A percentile compares a stretch with the other conserved stretches of the same genome.
Evolutionary conservation across 2,113 vertebrate genomes (phyloP).

Genomic region (Panthera tigris): DNA sequence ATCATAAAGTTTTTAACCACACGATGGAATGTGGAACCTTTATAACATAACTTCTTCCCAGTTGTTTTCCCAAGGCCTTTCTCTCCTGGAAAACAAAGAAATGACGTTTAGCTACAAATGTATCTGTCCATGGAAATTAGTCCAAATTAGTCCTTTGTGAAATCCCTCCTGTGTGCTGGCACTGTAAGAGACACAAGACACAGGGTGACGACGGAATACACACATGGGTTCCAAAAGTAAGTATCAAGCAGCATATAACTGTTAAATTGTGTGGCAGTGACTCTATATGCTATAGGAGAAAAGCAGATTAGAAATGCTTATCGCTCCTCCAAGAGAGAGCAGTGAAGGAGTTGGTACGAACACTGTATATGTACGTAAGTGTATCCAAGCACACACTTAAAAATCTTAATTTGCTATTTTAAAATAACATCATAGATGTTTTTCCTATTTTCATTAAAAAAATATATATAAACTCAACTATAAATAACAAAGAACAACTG

Average conservation of each 20-base stretch:
- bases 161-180: background rate
- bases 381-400: background rate
- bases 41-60: slow-evolving; percentile 97
- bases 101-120: slow-evolving; percentile 49
- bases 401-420: background rate
- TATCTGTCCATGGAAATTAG: background rate
- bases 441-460: background rate
- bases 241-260: background rate
- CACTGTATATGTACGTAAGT: background rate
- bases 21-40: slow-evolving; percentile 98
- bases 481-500: slow-evolving; percentile 15
- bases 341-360: background rate
- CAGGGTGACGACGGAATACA: background rate
- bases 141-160: background rate
- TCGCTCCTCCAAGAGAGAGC: background rate
- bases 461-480: background rate
- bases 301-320: background rate
- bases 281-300: background rate
- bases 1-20: slow-evolving; percentile 99
- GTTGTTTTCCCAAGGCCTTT: slow-evolving; percentile 96
- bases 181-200: background rate
- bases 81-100: slow-evolving; percentile 88
- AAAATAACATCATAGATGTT: background rate
- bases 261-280: background rate
- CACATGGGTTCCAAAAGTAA: background rate